These are phyloP conservation scores for Hepsetus odoe DNA, from an alignment of 2,113 vertebrate species.

Conservation along the genomic window DNA sequence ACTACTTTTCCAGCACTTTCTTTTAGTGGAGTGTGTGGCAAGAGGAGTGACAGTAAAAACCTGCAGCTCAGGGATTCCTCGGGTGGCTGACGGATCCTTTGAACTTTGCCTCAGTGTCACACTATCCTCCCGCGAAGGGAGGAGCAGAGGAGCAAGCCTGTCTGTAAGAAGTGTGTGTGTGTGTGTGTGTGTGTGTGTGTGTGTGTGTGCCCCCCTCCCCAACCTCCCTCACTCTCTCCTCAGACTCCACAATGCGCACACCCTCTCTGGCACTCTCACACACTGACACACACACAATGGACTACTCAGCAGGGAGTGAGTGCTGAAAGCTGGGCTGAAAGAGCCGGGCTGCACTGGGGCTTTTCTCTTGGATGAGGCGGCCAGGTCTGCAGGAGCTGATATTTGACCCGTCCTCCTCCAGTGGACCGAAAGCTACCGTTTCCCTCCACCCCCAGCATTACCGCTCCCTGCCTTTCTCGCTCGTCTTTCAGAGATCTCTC, in stretches of 20 bases:
- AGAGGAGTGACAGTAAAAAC: conserved; percentile 61
- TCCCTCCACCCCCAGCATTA: conserved; percentile 8
- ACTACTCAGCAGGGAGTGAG: conserved; percentile 33
- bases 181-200: conserved; percentile 21
- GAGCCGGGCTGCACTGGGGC: conserved; percentile 13
- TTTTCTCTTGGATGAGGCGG: conserved; percentile 9
- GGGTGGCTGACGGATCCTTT: conserved; percentile 62
- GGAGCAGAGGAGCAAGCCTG: not conserved
- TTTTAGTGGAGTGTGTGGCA: not conserved
- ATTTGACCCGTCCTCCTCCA: conserved; percentile 44
- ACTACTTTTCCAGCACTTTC: not conserved
- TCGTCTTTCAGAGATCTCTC: conserved; percentile 24
- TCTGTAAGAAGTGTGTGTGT: not conserved
- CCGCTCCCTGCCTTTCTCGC: not conserved
- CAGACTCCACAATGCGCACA: conserved; percentile 39
- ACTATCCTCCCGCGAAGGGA: conserved; percentile 44
- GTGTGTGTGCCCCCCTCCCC: not conserved
- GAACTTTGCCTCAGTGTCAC: conserved; percentile 72
- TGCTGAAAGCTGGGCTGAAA: conserved; percentile 11
- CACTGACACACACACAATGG: conserved; percentile 23
- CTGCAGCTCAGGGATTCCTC: conserved; percentile 68
- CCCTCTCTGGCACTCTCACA: conserved; percentile 28
- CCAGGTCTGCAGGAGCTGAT: conserved; percentile 40
- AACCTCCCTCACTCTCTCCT: not conserved
- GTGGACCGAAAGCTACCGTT: conserved; percentile 29